Conservation (phyloP, 1,140 invertebrate genomes). For the Panagrolaimus sp. region DNA sequence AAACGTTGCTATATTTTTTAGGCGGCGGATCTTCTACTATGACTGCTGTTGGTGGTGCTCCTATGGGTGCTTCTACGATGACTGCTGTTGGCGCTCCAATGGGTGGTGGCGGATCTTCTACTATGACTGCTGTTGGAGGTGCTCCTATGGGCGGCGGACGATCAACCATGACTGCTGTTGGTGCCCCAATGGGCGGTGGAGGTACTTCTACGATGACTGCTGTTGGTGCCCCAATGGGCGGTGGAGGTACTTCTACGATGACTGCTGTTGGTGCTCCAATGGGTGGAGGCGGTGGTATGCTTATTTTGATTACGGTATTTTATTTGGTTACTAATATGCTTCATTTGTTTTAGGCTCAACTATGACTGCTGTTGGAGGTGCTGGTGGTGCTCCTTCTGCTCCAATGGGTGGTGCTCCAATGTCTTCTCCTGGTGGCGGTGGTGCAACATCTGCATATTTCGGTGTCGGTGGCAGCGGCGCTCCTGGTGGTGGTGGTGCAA, state of each 20-base stretch:
- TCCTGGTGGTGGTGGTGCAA: conserved; percentile 1
- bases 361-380: conserved; percentile 15
- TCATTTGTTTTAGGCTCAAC: conserved; percentile 5
- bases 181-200: not conserved
- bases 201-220: conserved; percentile 15
- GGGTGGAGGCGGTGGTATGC: not conserved
- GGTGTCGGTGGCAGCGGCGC: conserved; percentile 3
- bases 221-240: not conserved
- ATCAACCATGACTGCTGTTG: conserved; percentile 17
- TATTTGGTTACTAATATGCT: not conserved
- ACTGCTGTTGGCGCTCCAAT: conserved; percentile 12
- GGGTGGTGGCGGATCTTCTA: not conserved
- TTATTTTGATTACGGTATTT: not conserved
- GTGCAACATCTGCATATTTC: not conserved
- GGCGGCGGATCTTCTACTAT: conserved; percentile 13
- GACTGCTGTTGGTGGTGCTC: conserved; percentile 12
- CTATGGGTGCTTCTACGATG: conserved; percentile 2
- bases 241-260: conserved; percentile 11
- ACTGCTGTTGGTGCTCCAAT: conserved; percentile 10
- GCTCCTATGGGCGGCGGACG: conserved; percentile 5
- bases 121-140: not conserved
- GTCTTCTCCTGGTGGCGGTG: not conserved
- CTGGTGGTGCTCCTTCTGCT: conserved; percentile 6
- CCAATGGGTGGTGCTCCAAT: conserved; percentile 11
- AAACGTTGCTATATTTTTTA: not conserved